Evolutionary conservation across 2,888 invertebrate genomes (phyloP).

Genomic region (Pterostichus madidus): DNA sequence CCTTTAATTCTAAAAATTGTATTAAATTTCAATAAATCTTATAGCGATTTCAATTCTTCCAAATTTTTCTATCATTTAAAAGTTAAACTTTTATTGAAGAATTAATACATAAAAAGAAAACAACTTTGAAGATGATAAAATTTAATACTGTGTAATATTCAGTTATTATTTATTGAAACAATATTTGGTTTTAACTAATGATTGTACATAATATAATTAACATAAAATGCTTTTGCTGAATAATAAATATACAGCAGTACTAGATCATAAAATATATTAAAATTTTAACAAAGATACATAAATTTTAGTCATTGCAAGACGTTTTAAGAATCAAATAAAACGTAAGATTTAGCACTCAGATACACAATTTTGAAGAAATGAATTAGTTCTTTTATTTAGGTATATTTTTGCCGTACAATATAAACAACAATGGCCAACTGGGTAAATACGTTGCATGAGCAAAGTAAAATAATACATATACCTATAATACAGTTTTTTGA

Average conservation of each 20-base stretch:
- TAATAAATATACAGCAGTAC: slow-evolving; percentile 45
- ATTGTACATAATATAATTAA: slow-evolving; percentile 45
- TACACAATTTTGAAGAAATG: slow-evolving; percentile 29
- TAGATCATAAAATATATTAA: slow-evolving; percentile 62
- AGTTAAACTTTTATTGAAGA: too few species aligned
- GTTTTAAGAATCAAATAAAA: slow-evolving; percentile 39
- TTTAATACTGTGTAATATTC: slow-evolving; percentile 35
- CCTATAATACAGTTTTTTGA: slow-evolving; percentile 32
- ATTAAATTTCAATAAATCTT: too few species aligned
- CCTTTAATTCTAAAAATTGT: too few species aligned
- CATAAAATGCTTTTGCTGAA: slow-evolving; percentile 56
- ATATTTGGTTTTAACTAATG: slow-evolving; percentile 52
- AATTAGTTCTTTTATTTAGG: slow-evolving; percentile 24
- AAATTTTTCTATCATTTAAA: too few species aligned
- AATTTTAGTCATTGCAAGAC: slow-evolving; percentile 45
- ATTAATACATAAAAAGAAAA: too few species aligned
- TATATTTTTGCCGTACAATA: slow-evolving; percentile 23
- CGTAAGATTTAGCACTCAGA: background rate
- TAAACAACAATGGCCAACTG: slow-evolving; percentile 33
- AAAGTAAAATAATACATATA: slow-evolving; percentile 29
- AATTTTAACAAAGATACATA: slow-evolving; percentile 63
- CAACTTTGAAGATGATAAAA: slow-evolving; percentile 13
- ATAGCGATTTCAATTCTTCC: too few species aligned
- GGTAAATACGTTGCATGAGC: slow-evolving; percentile 20
- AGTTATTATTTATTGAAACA: slow-evolving; percentile 54